A percentile compares a stretch with the other conserved stretches of the same genome.
phyloP scores from a whole-genome alignment of 2,113 vertebrate species.

The Bucco capensis region DNA sequence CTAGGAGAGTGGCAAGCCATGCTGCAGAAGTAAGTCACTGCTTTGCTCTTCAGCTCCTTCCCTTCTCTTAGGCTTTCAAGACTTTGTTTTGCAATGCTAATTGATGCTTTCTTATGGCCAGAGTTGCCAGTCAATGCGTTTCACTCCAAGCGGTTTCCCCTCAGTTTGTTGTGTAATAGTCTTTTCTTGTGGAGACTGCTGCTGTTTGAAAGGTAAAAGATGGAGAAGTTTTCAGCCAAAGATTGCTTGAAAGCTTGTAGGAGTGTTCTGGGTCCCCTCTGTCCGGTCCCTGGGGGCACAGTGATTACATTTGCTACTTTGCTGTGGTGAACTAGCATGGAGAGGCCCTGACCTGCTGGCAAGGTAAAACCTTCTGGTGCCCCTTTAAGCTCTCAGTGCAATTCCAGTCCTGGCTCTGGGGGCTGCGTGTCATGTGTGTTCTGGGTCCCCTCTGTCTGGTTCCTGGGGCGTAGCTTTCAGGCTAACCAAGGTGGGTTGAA shows the following conservation, averaged over 20 bases:
- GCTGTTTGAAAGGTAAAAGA: not conserved
- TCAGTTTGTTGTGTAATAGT: not conserved
- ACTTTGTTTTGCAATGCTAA: not conserved
- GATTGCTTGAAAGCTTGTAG: not conserved
- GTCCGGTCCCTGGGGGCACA: too few relatives aligned
- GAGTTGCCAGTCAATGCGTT: not conserved
- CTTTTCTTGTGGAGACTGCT: not conserved
- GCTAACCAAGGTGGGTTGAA: too few relatives aligned
- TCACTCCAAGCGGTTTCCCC: not conserved
- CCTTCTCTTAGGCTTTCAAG: not conserved
- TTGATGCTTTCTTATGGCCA: not conserved
- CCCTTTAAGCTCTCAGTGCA: too few relatives aligned
- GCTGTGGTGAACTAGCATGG: too few relatives aligned
- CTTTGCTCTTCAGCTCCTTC: not conserved
- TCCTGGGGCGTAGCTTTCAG: too few relatives aligned
- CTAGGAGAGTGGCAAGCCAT: conserved; percentile 97
- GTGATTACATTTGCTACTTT: too few relatives aligned
- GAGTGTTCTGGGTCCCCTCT: too few relatives aligned
- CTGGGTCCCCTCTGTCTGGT: too few relatives aligned
- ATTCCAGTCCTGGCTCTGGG: too few relatives aligned
- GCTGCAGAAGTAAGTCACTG: conserved; percentile 90
- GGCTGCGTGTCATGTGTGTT: too few relatives aligned
- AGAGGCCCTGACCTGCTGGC: too few relatives aligned
- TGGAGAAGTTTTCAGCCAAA: not conserved
- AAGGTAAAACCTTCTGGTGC: too few relatives aligned